phyloP scores from a whole-genome alignment of 2,888 invertebrate genomes.

The Autographa pulchrina region DNA sequence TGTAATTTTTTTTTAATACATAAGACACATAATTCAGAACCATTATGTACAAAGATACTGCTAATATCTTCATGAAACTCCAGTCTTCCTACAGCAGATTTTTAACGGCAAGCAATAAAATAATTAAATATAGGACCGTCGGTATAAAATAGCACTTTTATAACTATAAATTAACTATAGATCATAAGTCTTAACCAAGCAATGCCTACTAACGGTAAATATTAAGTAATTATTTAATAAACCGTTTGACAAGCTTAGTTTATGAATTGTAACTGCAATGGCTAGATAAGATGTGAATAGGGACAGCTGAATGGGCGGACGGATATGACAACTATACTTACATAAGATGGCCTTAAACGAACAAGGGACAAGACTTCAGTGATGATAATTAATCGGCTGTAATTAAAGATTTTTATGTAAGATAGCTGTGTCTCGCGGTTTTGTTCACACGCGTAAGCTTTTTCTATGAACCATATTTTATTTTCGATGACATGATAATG shows the following conservation, averaged over 20 bases:
- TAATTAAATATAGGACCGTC: too few relatives aligned
- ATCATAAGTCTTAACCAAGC: neutral
- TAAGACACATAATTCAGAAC: too few relatives aligned
- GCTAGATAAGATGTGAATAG: neutral
- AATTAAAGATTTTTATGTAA: neutral
- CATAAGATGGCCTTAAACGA: neutral
- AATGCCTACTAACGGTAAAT: neutral
- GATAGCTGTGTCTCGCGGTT: neutral
- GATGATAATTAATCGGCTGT: neutral
- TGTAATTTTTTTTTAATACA: too few relatives aligned
- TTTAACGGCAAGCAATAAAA: too few relatives aligned
- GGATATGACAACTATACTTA: slow-evolving; percentile 17
- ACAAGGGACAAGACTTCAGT: neutral
- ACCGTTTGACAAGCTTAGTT: neutral
- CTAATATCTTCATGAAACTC: too few relatives aligned
- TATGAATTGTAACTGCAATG: slow-evolving; percentile 1
- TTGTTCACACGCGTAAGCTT: too few relatives aligned
- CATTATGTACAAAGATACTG: too few relatives aligned
- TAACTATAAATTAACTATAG: neutral
- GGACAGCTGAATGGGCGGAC: slow-evolving; percentile 29
- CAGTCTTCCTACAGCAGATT: too few relatives aligned
- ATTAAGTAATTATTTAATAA: neutral
- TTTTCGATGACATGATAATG: too few relatives aligned
- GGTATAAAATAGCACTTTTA: too few relatives aligned
- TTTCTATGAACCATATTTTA: too few relatives aligned